phyloP scores from a whole-genome alignment of 2,113 vertebrate genomes.

The Gavia stellata region DNA sequence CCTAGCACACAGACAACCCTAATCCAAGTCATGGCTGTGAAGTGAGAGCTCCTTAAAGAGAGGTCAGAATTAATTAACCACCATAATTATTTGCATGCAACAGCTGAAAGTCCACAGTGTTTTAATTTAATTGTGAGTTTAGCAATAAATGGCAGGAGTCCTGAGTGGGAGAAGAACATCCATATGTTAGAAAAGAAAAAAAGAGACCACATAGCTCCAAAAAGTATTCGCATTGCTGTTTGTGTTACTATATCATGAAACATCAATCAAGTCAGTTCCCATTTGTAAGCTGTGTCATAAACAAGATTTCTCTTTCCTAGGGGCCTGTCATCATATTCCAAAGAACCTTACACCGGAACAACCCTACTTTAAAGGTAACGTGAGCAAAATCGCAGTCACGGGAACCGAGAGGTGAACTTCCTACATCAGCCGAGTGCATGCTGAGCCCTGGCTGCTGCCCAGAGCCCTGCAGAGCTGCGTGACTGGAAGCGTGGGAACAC shows the following conservation, averaged over 20 bases:
- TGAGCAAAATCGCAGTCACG: neutral
- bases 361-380: neutral
- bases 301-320: neutral
- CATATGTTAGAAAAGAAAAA: neutral
- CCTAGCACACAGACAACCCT: slow-evolving; percentile 2
- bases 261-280: neutral
- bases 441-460: neutral
- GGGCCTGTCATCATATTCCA: neutral
- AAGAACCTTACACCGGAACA: neutral
- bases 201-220: neutral
- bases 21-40: neutral
- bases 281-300: neutral
- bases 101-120: slow-evolving; percentile 6
- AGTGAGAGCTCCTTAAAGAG: slow-evolving; percentile 36
- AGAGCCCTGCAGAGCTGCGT: neutral
- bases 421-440: fast-evolving
- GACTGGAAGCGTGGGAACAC: neutral
- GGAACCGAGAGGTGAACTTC: neutral
- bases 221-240: neutral
- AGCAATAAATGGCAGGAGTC: neutral
- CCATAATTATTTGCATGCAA: slow-evolving; percentile 44
- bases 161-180: neutral
- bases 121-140: slow-evolving; percentile 38
- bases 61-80: slow-evolving; percentile 48
- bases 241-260: neutral